Base-by-base conservation (phyloP, 2,797 vertebrate genomes). In the Thripadectes ignobilis region DNA sequence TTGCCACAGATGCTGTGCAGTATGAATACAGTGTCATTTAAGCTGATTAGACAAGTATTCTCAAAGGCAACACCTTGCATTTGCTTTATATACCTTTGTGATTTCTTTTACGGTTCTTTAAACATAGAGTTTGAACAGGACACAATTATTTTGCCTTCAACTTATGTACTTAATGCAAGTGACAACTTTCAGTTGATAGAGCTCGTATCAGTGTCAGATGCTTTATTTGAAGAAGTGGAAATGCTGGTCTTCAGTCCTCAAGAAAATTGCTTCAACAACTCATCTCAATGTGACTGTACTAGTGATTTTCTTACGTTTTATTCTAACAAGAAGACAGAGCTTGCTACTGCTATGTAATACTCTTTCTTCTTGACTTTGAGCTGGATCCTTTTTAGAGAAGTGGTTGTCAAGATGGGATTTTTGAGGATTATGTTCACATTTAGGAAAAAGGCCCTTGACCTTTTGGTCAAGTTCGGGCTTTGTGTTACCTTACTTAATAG, bases 81-180 rank as follows among this genome's bases (percentile, higher is more conserved):
- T 91, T 92, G 4, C 58, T 92, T 78, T 92, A 39, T 84, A 76
- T 84, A 95, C 46, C 38, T 92, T 93, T 80, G 51, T 80, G 74
- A 91, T 95, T 93, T 95, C 52, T 92, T 62, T 81, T 88, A 85
- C 38, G 84, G 32, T 72, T 82, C 54, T 95, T 97, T 93, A 93
- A 94, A 91, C 41, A 78, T 65, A 94, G 90, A 95, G 26, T 51
- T 96, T 95, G 88, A 97, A 90, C 43, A 52, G 29, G 68, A 96
- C 36, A 80, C 39, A 92, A 82, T 94, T 95, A 93, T 74, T 97
- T 97, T 96, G 7, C 41, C 41, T 90, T 96, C 52, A 96, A 93
- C 52, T 83, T 96, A 51, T 46, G 85, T 78, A 63, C 39, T 79
- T 92, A 80, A 88, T 67, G 41, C 14, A 93, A 95, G 58, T 92